Base-by-base conservation (phyloP, 2,113 vertebrate genomes). In the Anolis carolinensis region DNA sequence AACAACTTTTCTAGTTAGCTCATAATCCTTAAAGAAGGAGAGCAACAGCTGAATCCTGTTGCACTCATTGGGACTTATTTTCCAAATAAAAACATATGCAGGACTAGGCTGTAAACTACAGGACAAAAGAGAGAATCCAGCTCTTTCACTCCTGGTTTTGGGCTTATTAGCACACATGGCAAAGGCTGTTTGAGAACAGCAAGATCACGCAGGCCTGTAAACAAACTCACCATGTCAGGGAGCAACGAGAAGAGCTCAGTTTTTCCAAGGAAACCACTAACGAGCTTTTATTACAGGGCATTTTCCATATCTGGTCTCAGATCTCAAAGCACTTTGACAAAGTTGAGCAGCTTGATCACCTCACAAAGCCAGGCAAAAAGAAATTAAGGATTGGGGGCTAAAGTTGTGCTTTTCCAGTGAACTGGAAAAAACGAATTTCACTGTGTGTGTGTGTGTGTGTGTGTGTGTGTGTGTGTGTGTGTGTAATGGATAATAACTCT, bases 131-230 rank as follows among this genome's bases (percentile, higher is more conserved):
- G 30, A 30, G 50, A 52, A 16, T 21, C 23, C 87, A 87, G 88
- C 90, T 91, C 88, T 89, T 90, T 87, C 87, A 74, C 6, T 25
- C 36, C 34, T 63, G 34, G n/a, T 59, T 62, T 20, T 74, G 36
- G 71, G 39, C 23, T 63, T 62, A 10, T 39, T 74, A 59, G 21
- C 14, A n/a, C 23, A 59, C 68, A 83, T 39, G 48, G 50, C 62
- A 62, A 62, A 80, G 21, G 73, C 79, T 86, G 36, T 72, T 86
- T 80, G 63, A 73, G 68, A 65, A 18, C 3, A 52, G 18, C n/a
- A 50, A 77, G 30, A 62, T 86, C 52, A 73, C 32, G 62, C 71
- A 52, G 14, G 27, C 34, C 39, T 77, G 23, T 85, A 85, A 70
- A 36, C 32, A 68, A 52, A 84, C 48, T 82, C 81, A 25, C 9